phyloP scores from a whole-genome alignment of 2,797 vertebrate genomes.

The Sebastes hopkinsi region DNA sequence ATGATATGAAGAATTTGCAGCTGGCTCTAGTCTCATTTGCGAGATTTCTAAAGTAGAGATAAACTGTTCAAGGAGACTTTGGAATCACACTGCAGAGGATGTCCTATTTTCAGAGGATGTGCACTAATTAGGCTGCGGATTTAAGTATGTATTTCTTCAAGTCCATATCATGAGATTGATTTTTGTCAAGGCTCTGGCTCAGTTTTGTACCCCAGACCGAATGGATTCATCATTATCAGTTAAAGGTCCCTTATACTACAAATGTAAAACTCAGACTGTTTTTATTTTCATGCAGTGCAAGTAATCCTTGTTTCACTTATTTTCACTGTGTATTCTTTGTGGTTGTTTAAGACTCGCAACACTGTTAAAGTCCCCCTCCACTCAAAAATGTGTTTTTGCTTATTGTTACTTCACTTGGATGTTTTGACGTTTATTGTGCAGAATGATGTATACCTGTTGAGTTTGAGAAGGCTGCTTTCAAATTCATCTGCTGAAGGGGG shows the following conservation, averaged over 20 bases:
- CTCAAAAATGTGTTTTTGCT: background rate
- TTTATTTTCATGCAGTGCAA: background rate
- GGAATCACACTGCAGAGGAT: constrained; percentile 30
- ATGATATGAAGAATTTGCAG: constrained; percentile 5
- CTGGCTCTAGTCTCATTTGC: constrained; percentile 6
- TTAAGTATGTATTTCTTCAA: constrained; percentile 37
- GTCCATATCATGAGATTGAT: constrained; percentile 33
- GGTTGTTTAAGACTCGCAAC: background rate
- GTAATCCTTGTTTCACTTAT: background rate
- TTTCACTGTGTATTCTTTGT: background rate
- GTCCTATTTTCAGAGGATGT: constrained; percentile 57
- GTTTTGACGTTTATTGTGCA: background rate
- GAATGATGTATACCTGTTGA: background rate
- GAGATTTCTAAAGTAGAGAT: constrained; percentile 22
- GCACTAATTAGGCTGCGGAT: constrained; percentile 59
- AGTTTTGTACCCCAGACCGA: constrained; percentile 12
- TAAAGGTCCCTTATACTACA: background rate
- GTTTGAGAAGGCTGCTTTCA: background rate
- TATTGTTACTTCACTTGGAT: background rate
- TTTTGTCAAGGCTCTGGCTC: constrained; percentile 18
- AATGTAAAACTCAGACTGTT: background rate
- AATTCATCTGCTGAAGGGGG: background rate
- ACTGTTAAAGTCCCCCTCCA: background rate
- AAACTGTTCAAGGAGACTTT: constrained; percentile 54
- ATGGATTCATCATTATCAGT: background rate